phyloP scores from a whole-genome alignment of 2,888 invertebrate species.

The Polyommatus icarus region DNA sequence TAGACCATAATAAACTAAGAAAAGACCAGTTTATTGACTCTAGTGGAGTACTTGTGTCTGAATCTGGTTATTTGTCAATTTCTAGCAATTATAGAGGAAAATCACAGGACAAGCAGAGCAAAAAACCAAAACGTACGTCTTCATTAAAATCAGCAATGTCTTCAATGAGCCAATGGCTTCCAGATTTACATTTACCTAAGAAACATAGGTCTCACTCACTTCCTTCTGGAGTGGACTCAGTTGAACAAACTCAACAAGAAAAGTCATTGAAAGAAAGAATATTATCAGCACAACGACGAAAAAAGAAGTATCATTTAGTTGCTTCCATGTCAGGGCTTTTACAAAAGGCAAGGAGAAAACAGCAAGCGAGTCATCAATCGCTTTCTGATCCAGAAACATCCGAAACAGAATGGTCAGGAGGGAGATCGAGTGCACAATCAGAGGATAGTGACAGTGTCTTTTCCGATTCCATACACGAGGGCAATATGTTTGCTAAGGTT shows the following conservation, averaged over 20 bases:
- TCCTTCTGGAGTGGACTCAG: constrained; percentile 84
- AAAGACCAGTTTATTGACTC: constrained; percentile 73
- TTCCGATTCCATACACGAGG: constrained; percentile 84
- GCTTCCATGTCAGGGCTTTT: constrained; percentile 92
- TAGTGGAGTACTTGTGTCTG: constrained; percentile 84
- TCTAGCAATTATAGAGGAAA: constrained; percentile 83
- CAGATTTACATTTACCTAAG: constrained; percentile 88
- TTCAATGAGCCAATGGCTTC: constrained; percentile 89
- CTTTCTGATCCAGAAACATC: constrained; percentile 89
- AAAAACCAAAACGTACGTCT: constrained; percentile 86
- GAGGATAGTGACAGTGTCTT: constrained; percentile 88
- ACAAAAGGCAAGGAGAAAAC: constrained; percentile 89
- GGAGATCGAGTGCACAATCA: constrained; percentile 84
- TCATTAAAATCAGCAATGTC: constrained; percentile 90
- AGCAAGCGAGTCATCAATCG: constrained; percentile 82
- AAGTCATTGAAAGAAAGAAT: constrained; percentile 72
- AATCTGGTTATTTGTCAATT: constrained; percentile 89
- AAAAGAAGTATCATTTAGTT: constrained; percentile 90
- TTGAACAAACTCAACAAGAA: constrained; percentile 73
- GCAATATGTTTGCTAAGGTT: constrained; percentile 83
- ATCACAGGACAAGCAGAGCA: constrained; percentile 77
- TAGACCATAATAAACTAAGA: constrained; percentile 58
- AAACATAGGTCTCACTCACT: constrained; percentile 90
- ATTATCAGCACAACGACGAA: constrained; percentile 79
- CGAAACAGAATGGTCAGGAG: constrained; percentile 85